phyloP scores from a whole-genome alignment of 2,113 vertebrate species.

The Gobio gobio region DNA sequence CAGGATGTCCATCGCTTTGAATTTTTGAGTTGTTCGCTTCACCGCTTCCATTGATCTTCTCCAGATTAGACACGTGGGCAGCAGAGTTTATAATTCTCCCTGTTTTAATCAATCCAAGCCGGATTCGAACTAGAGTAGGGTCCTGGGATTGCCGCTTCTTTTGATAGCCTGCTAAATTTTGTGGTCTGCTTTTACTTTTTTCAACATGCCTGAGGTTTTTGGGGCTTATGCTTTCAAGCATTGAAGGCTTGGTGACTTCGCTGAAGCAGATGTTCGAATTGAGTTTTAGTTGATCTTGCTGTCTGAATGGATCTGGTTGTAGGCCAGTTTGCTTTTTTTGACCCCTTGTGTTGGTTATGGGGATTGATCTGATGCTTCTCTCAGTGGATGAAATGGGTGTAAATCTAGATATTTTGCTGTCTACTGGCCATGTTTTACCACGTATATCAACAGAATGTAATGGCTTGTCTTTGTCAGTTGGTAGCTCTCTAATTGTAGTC shows the following conservation, averaged over 20 bases:
- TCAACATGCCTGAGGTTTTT: conserved; percentile 45
- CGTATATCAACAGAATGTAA: conserved; percentile 58
- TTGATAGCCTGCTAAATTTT: conserved; percentile 43
- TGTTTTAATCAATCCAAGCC: conserved; percentile 57
- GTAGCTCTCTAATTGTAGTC: conserved; percentile 28
- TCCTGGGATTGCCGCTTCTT: conserved; percentile 36
- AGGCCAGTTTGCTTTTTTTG: conserved; percentile 19
- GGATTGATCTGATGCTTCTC: conserved; percentile 61
- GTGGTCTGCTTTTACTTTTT: conserved; percentile 24
- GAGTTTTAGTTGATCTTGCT: conserved; percentile 55
- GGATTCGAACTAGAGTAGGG: conserved; percentile 54
- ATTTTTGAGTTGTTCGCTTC: conserved; percentile 19
- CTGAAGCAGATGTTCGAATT: background rate
- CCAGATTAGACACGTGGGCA: conserved; percentile 32
- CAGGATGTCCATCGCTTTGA: conserved; percentile 41
- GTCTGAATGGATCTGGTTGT: conserved; percentile 35
- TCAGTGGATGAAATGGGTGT: conserved; percentile 60
- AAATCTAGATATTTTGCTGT: conserved; percentile 48
- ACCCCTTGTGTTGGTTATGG: conserved; percentile 61
- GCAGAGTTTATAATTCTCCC: conserved; percentile 52
- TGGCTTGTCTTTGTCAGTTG: conserved; percentile 58
- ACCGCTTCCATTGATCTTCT: conserved; percentile 52
- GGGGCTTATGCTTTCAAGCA: conserved; percentile 29
- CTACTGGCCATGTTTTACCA: conserved; percentile 41
- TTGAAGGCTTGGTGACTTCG: background rate